Evolutionary conservation across 1,140 invertebrate species (phyloP), one percentile per base, ranked within the genome.

Genomic region (Pollicipes pollicipes): DNA sequence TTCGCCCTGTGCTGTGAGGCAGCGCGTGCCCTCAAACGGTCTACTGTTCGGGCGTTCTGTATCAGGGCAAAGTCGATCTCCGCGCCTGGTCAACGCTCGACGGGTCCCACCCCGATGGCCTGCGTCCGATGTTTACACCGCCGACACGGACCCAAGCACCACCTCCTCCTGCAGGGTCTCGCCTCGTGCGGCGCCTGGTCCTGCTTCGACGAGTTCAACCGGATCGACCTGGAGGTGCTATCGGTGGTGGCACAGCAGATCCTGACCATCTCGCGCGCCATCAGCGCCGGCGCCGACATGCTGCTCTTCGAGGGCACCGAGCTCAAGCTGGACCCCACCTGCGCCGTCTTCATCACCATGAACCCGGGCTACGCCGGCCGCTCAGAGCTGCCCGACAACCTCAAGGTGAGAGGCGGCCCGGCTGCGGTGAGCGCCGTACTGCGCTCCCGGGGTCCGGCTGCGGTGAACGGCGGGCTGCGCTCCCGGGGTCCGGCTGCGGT

Each of bases 381-480:
- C 74, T 90, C 90, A 0, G 92, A 96, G 78, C 80, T 96, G 30
- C 93, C 93, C 0, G 93, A 97, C 79, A 97, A 97, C 83, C 81
- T 96, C n/a, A 96, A 95, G 82, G 88, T 88, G 76, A 75, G 30
- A 66, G 30, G 31, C 45, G 8, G 28, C 30, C 3, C 17, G n/a
- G n/a, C n/a, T 69, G 70, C 76, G 77, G 3, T 6, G 35, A 76
- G 90, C 86, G 91, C 92, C 0, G 79, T 97, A 8, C 97, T 98
- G 83, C 85, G 95, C 73, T 90, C 93, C 2, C 93, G 97, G 26
- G 93, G 94, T 32, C 97, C 97, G 95, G 96, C 97, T 93, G 93
- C 97, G 29, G 94, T 94, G 0, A 93, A 97, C 81, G 96, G 96
- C 79, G 90, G 91, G 16, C 78, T 97, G 21, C 97, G 97, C 76